Evolutionary conservation across 1,140 invertebrate genomes (phyloP).

Genomic region (Coelopa frigida): DNA sequence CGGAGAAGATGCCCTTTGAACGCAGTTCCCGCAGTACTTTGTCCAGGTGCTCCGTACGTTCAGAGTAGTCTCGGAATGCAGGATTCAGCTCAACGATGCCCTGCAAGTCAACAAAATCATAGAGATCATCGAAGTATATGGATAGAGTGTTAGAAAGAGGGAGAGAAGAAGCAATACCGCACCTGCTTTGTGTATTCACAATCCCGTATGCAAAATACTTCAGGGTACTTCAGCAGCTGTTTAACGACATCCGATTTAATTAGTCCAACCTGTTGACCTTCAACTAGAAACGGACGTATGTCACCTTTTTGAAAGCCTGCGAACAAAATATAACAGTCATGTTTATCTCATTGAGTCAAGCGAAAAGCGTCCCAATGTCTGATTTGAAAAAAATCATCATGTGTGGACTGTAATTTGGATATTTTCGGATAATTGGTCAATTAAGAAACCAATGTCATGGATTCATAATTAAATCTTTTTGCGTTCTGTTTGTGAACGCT

Average conservation of each 20-base stretch:
- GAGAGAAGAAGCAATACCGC: conserved; percentile 1
- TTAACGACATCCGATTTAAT: conserved; percentile 73
- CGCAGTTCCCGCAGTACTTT: conserved; percentile 68
- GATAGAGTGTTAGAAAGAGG: not conserved
- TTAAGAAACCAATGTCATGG: too few relatives aligned
- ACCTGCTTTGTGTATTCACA: conserved; percentile 40
- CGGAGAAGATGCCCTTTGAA: conserved; percentile 52
- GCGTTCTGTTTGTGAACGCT: too few relatives aligned
- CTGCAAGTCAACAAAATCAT: conserved; percentile 14
- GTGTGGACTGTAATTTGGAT: too few relatives aligned
- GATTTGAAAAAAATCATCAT: too few relatives aligned
- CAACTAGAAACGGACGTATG: conserved; percentile 79
- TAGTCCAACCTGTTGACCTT: conserved; percentile 80
- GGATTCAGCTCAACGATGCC: conserved; percentile 69
- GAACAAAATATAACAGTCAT: conserved; percentile 1
- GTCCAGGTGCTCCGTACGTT: conserved; percentile 70
- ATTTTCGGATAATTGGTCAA: too few relatives aligned
- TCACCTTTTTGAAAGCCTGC: conserved; percentile 64
- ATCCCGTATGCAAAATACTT: conserved; percentile 55
- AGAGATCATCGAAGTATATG: not conserved
- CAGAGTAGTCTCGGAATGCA: conserved; percentile 72
- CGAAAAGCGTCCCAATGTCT: too few relatives aligned
- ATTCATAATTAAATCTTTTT: too few relatives aligned
- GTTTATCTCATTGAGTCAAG: not conserved
- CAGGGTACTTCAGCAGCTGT: conserved; percentile 70